Evolutionary conservation across 2,113 vertebrate species (phyloP).

Genomic region (Chamaetylas fuelleborni): DNA sequence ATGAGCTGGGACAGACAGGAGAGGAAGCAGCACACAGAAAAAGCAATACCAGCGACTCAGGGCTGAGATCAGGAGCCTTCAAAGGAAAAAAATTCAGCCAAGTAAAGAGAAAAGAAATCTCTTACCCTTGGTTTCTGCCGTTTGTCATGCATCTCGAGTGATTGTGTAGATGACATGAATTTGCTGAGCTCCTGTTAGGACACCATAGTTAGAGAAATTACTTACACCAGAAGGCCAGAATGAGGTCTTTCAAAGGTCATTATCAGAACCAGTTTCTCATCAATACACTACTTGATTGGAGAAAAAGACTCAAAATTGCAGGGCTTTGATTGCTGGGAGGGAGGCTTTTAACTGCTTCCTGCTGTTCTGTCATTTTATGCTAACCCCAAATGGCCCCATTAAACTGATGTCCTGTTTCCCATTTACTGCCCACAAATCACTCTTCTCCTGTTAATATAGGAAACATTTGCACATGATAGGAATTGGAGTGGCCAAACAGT

Average conservation of each 20-base stretch:
- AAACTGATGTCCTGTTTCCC: conserved; percentile 71
- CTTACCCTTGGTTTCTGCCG: neutral
- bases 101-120: neutral
- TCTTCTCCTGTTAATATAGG: conserved; percentile 50
- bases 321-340: conserved; percentile 51
- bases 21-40: neutral
- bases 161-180: neutral
- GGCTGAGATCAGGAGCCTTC: neutral
- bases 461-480: conserved; percentile 24
- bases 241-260: conserved; percentile 57
- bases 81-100: neutral
- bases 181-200: conserved; percentile 10
- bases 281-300: conserved; percentile 59
- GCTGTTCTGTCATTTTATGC: conserved; percentile 62
- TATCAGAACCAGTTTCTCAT: conserved; percentile 56
- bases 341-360: conserved; percentile 67
- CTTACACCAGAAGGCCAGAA: conserved; percentile 23
- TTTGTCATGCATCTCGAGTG: neutral
- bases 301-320: conserved; percentile 59
- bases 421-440: conserved; percentile 63
- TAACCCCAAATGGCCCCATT: conserved; percentile 52
- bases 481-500: neutral
- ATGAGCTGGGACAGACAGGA: neutral
- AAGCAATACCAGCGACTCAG: neutral
- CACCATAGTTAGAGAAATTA: conserved; percentile 39